phyloP scores from a whole-genome alignment of 1,140 invertebrate species.

The Drosophila leontia region DNA sequence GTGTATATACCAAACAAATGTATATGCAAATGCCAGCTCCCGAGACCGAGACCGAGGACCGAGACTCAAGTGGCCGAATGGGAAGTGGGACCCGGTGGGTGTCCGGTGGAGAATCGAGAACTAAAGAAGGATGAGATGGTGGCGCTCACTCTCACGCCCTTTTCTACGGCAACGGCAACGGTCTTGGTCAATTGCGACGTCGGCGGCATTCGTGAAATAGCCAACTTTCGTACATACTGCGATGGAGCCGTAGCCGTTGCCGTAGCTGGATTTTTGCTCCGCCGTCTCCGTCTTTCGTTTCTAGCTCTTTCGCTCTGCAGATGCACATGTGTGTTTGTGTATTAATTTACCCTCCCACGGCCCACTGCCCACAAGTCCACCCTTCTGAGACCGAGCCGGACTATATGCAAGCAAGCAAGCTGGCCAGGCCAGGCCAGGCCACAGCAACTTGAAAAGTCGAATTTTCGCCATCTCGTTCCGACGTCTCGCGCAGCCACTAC shows the following conservation, averaged over 20 bases:
- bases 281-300: slow-evolving; percentile 36
- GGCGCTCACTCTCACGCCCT: slow-evolving; percentile 32
- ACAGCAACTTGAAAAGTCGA: slow-evolving; percentile 81
- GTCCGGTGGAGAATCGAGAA: slow-evolving; percentile 18
- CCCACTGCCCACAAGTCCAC: slow-evolving; percentile 16
- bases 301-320: slow-evolving; percentile 46
- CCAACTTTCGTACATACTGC: slow-evolving; percentile 72
- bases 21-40: slow-evolving; percentile 71
- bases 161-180: slow-evolving; percentile 33
- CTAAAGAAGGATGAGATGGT: slow-evolving; percentile 5
- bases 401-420: slow-evolving; percentile 61
- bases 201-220: slow-evolving; percentile 77
- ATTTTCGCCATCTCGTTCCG: slow-evolving; percentile 75
- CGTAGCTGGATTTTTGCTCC: slow-evolving; percentile 62
- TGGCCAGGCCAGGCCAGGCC: slow-evolving; percentile 49
- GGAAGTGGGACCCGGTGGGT: slow-evolving; percentile 23
- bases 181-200: slow-evolving; percentile 74
- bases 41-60: slow-evolving; percentile 54
- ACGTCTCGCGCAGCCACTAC: slow-evolving; percentile 64
- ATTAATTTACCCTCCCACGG: slow-evolving; percentile 76
- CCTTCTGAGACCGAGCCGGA: slow-evolving; percentile 48
- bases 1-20: slow-evolving; percentile 50
- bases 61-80: slow-evolving; percentile 57
- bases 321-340: slow-evolving; percentile 78
- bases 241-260: slow-evolving; percentile 37